Base-by-base conservation (phyloP, 2,797 vertebrate genomes). In the Toxotes lorentzi region DNA sequence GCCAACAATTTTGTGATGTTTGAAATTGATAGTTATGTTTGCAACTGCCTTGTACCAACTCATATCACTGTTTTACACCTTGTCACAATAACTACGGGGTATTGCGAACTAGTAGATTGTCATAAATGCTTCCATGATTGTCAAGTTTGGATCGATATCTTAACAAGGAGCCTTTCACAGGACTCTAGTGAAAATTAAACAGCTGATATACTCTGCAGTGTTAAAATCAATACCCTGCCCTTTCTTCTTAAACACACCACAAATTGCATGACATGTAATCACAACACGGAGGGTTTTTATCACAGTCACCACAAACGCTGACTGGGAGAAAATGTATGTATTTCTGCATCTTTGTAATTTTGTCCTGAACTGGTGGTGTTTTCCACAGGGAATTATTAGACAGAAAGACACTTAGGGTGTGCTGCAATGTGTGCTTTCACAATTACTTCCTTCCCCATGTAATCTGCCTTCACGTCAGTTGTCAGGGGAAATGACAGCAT, bases 141-240 rank as follows among this genome's bases (percentile, higher is more conserved):
- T 82, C 75, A 82, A 61, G 64, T 68, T 77, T 14, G 34, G 77
- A 88, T 92, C 82, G 0, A 89, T 85, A 64, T 53, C 67, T 76
- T 81, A 86, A 89, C 75, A 80, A 83, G 72, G 74, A 73, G 38
- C 8, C 60, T 76, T 81, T 83, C 82, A 69, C 24, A 8, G 54
- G 71, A 38, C 41, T 58, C 53, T 48, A 35, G 76, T 90, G 84
- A 86, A 88, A 89, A 88, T 89, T 81, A 88, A 90, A 89, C 83
- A 81, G 80, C 73, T 82, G 83, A 89, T 90, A 83, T 89, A 91
- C 75, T 80, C 83, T 65, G 65, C 71, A 64, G 70, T 65, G 68
- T 65, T 72, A 17, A 69, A 82, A 90, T 93, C 85, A 79, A 90
- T 88, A 86, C 5, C 27, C 35, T 66, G 67, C 70, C 76, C 82